Percentiles rank a stretch among this genome's conserved stretches.
phyloP scores from a whole-genome alignment of 2,888 invertebrate species.

The Desoria tigrina region DNA sequence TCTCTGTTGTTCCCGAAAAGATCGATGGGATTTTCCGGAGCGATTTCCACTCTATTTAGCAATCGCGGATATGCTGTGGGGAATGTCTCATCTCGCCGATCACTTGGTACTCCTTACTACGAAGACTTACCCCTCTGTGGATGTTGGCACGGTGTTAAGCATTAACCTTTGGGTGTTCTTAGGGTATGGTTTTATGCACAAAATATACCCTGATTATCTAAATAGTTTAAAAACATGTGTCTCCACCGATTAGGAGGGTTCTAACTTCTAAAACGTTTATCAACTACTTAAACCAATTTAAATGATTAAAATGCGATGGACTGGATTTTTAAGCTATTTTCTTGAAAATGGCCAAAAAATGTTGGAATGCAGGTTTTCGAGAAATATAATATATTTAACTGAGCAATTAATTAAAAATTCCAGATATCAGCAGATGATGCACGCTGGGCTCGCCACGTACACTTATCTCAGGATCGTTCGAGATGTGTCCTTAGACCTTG shows the following conservation, averaged over 20 bases:
- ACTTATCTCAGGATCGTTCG: slow-evolving; percentile 28
- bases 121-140: neutral
- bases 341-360: too few species aligned
- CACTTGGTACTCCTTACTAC: slow-evolving; percentile 23
- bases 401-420: too few species aligned
- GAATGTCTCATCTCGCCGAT: slow-evolving; percentile 32
- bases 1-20: neutral
- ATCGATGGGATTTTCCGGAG: slow-evolving; percentile 23
- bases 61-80: slow-evolving; percentile 29
- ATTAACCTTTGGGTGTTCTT: slow-evolving; percentile 34
- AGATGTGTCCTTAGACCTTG: slow-evolving; percentile 13
- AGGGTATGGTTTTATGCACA: slow-evolving; percentile 26
- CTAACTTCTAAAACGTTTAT: too few species aligned
- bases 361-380: too few species aligned
- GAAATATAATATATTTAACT: too few species aligned
- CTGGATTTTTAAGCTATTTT: too few species aligned
- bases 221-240: too few species aligned
- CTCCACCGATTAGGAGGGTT: too few species aligned
- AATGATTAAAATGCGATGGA: too few species aligned
- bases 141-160: neutral
- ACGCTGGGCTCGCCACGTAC: slow-evolving; percentile 25
- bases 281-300: too few species aligned
- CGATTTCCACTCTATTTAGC: slow-evolving; percentile 37
- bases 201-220: too few species aligned
- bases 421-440: slow-evolving; percentile 38